Evolutionary conservation across 2,113 vertebrate species (phyloP).

Genomic region (Tachuris rubrigastra): DNA sequence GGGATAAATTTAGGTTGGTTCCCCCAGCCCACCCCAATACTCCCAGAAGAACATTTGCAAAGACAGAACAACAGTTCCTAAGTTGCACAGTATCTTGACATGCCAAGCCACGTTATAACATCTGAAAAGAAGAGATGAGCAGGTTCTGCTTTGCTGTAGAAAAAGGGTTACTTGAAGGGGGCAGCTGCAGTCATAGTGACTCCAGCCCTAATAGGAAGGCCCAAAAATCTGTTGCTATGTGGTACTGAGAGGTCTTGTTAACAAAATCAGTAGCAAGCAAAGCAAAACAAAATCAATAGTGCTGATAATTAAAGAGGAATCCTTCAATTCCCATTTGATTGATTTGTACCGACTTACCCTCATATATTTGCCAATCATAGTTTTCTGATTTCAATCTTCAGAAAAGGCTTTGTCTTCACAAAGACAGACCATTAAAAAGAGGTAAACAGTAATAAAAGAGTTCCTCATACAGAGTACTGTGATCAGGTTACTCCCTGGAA

Average conservation of each 20-base stretch:
- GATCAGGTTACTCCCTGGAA: conserved; percentile 28
- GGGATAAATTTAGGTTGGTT: neutral
- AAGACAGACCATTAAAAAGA: conserved; percentile 25
- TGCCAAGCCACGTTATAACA: conserved; percentile 27
- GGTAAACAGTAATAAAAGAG: conserved; percentile 24
- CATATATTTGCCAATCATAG: neutral
- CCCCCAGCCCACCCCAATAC: neutral
- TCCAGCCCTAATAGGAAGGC: neutral
- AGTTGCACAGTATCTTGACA: neutral
- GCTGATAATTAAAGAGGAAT: neutral
- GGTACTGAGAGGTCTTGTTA: neutral
- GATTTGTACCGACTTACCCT: neutral
- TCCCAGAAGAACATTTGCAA: neutral
- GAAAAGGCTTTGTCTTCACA: conserved; percentile 4
- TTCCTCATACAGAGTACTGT: neutral
- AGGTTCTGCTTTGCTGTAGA: neutral
- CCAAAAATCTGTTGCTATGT: neutral
- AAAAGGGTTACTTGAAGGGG: neutral
- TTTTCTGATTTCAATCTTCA: conserved; percentile 3
- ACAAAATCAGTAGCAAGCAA: neutral
- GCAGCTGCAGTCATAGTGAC: neutral
- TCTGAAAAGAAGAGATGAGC: neutral
- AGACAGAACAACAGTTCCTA: neutral
- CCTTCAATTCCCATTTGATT: neutral
- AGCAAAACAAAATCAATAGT: neutral